Evolutionary conservation across 2,888 invertebrate species (phyloP).

Genomic region (Pheosia tremula): DNA sequence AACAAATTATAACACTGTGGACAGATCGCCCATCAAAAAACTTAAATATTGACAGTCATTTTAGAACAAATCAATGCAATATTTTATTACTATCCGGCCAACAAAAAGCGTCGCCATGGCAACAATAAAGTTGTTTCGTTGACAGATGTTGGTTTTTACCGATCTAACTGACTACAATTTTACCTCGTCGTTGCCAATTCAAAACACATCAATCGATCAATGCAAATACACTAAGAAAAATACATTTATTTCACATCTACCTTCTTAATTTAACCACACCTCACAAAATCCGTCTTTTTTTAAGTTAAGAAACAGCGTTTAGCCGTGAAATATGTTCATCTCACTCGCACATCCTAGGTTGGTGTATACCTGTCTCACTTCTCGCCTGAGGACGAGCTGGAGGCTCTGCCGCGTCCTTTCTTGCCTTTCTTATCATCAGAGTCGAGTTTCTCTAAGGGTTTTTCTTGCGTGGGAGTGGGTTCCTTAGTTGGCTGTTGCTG

Average conservation of each 20-base stretch:
- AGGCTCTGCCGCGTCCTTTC: conserved; percentile 72
- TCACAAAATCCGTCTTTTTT: not conserved
- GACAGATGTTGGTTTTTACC: too few species aligned
- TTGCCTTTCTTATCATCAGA: conserved; percentile 64
- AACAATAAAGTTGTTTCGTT: too few species aligned
- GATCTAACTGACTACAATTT: conserved; percentile 43
- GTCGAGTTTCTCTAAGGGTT: conserved; percentile 48
- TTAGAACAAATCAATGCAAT: too few species aligned
- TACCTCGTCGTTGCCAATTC: conserved; percentile 31
- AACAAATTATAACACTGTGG: too few species aligned
- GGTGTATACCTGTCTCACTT: conserved; percentile 53
- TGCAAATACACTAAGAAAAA: conserved; percentile 2
- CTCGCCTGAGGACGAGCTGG: conserved; percentile 76
- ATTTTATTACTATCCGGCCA: too few species aligned
- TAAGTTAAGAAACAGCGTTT: not conserved
- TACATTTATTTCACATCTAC: conserved; percentile 2
- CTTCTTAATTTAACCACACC: not conserved
- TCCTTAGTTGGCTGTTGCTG: conserved; percentile 55
- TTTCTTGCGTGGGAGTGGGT: conserved; percentile 39
- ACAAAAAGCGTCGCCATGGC: too few species aligned
- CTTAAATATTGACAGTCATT: too few species aligned
- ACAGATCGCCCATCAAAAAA: too few species aligned
- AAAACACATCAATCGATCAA: not conserved
- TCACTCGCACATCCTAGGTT: conserved; percentile 23
- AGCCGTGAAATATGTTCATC: conserved; percentile 9